Base-by-base conservation (phyloP, 2,113 vertebrate genomes). In the Pterocles orientalis region DNA sequence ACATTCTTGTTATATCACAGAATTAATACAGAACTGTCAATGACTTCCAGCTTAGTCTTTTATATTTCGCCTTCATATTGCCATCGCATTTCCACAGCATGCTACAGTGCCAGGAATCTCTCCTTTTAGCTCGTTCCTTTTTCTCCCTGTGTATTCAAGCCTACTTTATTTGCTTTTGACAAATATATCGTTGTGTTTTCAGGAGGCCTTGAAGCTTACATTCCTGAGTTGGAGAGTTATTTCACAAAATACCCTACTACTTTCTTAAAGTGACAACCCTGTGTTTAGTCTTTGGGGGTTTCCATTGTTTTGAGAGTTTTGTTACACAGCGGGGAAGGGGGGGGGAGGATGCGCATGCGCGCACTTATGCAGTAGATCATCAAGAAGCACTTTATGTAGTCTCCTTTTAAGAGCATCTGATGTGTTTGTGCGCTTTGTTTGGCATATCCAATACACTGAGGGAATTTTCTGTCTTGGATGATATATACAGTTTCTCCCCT, bases 91-190 rank as follows among this genome's bases (percentile, higher is more conserved):
- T 93, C 83, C 78, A 65, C 36, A 85, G 80, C 20, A 6, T 76
- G 50, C 60, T 90, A 15, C 81, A 47, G 75, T 82, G 82, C 83
- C 76, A 88, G 65, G 92, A 95, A 95, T 95, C 69, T 82, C 45
- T 91, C 78, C 81, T 76, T 93, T 94, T 65, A 83, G 53, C 36
- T 66, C 5, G 1, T 34, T 47, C 23, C 73, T 93, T 96, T 94
- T 64, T 86, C 71, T 78, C 33, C 51, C 14, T 94, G 82, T 96
- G 86, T 94, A 65, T 91, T 95, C 84, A 95, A 86, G 79, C 79
- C 62, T 91, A 34, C 5, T 8, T 85, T 95, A 76, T 94, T 95
- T 97, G 83, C 94, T 87, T 95, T 95, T 76, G 84, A 88, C 82
- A 87, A 92, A 81, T 92, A 60, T 33, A 82, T 89, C 54, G 33